Evolutionary conservation across 2,797 vertebrate genomes (phyloP).

Genomic region (Sitta carolinensis): DNA sequence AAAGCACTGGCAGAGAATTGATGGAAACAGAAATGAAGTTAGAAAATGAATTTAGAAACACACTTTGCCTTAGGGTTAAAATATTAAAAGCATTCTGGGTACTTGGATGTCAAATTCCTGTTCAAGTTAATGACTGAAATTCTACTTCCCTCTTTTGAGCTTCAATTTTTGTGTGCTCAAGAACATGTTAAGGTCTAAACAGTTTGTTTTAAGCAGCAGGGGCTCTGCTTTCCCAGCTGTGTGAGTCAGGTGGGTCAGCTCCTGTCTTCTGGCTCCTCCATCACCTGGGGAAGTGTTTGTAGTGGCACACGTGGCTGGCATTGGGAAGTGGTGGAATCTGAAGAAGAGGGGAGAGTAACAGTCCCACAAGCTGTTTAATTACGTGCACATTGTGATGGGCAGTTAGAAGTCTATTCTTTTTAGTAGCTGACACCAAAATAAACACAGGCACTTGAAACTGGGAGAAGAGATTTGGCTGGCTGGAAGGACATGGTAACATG

Average conservation of each 20-base stretch:
- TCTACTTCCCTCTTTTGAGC: neutral
- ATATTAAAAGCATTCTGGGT: neutral
- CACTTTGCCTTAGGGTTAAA: neutral
- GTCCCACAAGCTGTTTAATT: neutral
- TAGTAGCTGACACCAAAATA: neutral
- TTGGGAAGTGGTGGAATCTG: neutral
- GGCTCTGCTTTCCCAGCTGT: neutral
- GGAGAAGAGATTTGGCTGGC: neutral
- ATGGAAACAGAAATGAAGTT: constrained; percentile 20
- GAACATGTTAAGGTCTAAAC: neutral
- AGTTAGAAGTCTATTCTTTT: neutral
- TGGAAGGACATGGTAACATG: rapidly evolving
- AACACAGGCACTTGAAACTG: neutral
- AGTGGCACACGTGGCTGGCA: neutral
- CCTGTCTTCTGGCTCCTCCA: neutral
- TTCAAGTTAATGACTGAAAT: neutral
- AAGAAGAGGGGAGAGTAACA: neutral
- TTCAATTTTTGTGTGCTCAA: neutral
- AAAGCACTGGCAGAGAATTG: neutral
- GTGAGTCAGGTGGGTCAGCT: neutral
- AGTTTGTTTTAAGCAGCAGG: neutral
- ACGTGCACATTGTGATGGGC: neutral
- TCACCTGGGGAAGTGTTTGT: neutral
- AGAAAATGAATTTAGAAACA: constrained; percentile 7
- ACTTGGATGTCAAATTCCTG: neutral